Evolutionary conservation across 1,140 invertebrate species (phyloP), one percentile per base, ranked within the genome.

Genomic region (Brachionus asplanchnoidis): DNA sequence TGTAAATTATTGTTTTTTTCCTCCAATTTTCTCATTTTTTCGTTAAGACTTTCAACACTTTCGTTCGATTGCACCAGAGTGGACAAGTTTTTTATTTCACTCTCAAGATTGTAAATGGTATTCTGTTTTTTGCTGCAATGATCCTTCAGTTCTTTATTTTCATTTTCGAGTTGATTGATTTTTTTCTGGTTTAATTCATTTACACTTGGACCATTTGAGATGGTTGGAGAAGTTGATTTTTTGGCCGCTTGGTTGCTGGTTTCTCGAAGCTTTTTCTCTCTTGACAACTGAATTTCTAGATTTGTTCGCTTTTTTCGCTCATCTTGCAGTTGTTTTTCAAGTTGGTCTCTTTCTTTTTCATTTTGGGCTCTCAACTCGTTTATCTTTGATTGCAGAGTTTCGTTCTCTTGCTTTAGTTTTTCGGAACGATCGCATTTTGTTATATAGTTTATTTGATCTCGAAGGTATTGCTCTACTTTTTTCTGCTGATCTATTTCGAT

Each of bases 1-100:
- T 99, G 95, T 84, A 96, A 91, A 88, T 95, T 94, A 86, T 92
- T 89, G 89, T 94, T 96, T 90, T 95, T 95, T 85, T 96, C 94
- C 90, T 95, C 94, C 89, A 96, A 92, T 40, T 92, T 92, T 85
- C 92, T 92, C 56, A 96, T 89, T n/a, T 94, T 94, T 65, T 92
- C 92, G 90, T 95, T 92, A 85, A 96, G 89, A 86, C 94, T 92
- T 87, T 95, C 94, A 28, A 93, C 12, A 26, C 7, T 68, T 23
- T 53, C 68, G 11, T 60, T 44, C n/a, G 53, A 28, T 12, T 36
- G 32, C 42, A 42, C 42, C 23, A 17, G 20, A 53, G 73, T 36
- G 20, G n/a, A 23, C 20, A 53, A 32, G 23, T 23, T 85, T 40
- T 42, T 66, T 40, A 79, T 26, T 60, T 84, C 79, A 8, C 11